Evolutionary conservation across 2,888 invertebrate species (phyloP).

Genomic region (Sarcophaga variegata): DNA sequence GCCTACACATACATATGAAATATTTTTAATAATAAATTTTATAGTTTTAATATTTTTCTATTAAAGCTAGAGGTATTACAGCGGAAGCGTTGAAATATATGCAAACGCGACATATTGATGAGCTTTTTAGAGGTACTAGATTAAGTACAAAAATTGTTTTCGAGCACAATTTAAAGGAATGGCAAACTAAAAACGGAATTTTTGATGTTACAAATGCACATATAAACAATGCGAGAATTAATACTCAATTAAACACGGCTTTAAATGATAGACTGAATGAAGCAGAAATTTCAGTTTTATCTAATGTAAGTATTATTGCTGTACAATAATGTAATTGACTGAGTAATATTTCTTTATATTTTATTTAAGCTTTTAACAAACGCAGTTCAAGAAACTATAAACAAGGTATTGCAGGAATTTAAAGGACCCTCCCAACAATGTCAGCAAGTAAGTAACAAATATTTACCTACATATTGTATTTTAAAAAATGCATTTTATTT

Average conservation of each 20-base stretch:
- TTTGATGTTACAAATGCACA: slow-evolving; percentile 11
- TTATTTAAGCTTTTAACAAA: slow-evolving; percentile 39
- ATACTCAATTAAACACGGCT: neutral
- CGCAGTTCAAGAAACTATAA: slow-evolving; percentile 40
- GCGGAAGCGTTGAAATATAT: slow-evolving; percentile 45
- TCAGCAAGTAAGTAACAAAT: neutral
- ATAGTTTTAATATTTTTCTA: neutral
- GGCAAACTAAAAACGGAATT: slow-evolving; percentile 42
- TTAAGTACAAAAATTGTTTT: slow-evolving; percentile 51
- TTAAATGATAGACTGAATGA: neutral
- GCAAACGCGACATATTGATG: slow-evolving; percentile 55
- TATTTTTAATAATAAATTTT: neutral
- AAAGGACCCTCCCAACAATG: slow-evolving; percentile 6
- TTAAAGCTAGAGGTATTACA: slow-evolving; percentile 28
- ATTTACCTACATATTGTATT: neutral
- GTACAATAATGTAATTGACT: neutral
- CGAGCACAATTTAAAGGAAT: slow-evolving; percentile 42
- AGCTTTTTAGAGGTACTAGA: slow-evolving; percentile 40
- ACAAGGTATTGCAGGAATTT: slow-evolving; percentile 31
- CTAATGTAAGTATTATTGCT: slow-evolving; percentile 30
- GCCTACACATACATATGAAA: neutral
- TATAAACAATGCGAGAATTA: neutral
- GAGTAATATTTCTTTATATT: neutral
- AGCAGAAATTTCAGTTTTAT: neutral
- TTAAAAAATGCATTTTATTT: neutral